These are phyloP conservation scores for Limnephilus lunatus DNA, from an alignment of 2,888 invertebrate species.

Conservation along the genomic window DNA sequence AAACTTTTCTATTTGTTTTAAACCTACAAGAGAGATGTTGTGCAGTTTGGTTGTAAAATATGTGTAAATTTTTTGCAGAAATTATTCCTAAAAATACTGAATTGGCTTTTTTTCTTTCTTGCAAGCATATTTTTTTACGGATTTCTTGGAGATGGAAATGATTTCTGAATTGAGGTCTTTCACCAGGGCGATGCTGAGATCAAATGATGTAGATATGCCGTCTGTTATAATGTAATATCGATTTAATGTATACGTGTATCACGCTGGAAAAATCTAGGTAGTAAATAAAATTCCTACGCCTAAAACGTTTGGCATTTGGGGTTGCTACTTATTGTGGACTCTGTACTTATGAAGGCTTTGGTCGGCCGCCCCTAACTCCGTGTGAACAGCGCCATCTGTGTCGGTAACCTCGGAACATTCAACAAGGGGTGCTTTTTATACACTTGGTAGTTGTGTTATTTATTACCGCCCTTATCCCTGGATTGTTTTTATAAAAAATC, in stretches of 20 bases:
- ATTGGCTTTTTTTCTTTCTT: too few species aligned
- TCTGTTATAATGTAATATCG: background rate
- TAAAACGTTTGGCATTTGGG: background rate
- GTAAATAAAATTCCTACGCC: background rate
- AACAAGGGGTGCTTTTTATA: background rate
- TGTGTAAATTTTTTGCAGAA: too few species aligned
- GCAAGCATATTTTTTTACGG: too few species aligned
- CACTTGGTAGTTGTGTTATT: background rate
- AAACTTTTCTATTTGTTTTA: too few species aligned
- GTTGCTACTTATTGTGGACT: background rate
- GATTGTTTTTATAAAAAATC: background rate
- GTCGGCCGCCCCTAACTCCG: background rate
- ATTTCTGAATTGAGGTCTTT: too few species aligned
- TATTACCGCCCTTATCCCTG: background rate
- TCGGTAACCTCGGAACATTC: background rate
- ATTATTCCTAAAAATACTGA: too few species aligned
- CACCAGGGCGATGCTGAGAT: too few species aligned
- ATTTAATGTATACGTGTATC: background rate
- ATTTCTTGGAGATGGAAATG: too few species aligned
- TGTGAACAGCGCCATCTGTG: slow-evolving; percentile 3
- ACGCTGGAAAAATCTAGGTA: background rate
- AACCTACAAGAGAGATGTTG: too few species aligned
- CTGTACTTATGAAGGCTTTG: background rate
- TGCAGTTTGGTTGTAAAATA: too few species aligned
- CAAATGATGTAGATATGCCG: too few species aligned